phyloP scores from a whole-genome alignment of 2,888 invertebrate species.

The Acleris holmiana region DNA sequence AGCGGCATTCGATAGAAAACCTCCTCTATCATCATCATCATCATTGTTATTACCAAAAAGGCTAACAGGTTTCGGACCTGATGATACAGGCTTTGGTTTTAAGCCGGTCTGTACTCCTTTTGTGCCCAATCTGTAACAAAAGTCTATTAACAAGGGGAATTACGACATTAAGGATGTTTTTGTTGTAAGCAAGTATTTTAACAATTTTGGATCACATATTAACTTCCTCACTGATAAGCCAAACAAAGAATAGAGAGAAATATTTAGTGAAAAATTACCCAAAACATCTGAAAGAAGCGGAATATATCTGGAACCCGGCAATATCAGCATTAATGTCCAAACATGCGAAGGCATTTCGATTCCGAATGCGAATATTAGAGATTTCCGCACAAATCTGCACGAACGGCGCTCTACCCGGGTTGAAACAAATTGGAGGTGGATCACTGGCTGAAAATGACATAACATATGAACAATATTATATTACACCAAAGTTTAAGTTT shows the following conservation, averaged over 20 bases:
- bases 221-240: too few species aligned
- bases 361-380: constrained; percentile 91
- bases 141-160: not conserved
- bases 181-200: constrained; percentile 1
- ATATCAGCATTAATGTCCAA: constrained; percentile 89
- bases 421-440: constrained; percentile 88
- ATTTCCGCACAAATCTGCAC: constrained; percentile 90
- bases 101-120: constrained; percentile 75
- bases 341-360: constrained; percentile 91
- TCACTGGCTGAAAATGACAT: constrained; percentile 86
- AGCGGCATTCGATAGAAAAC: constrained; percentile 60
- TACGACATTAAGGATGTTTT: not conserved
- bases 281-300: constrained; percentile 81
- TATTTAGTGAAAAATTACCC: constrained; percentile 56
- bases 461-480: too few species aligned
- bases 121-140: constrained; percentile 65
- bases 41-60: constrained; percentile 66
- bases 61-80: constrained; percentile 70
- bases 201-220: too few species aligned
- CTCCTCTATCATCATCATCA: constrained; percentile 55
- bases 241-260: too few species aligned
- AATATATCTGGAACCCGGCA: constrained; percentile 83
- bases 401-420: constrained; percentile 88
- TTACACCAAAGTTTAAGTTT: too few species aligned
- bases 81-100: constrained; percentile 72